Evolutionary conservation across 2,797 vertebrate genomes (phyloP), one percentile per base, ranked within the genome.

Genomic region (Mionectes olivaceus): DNA sequence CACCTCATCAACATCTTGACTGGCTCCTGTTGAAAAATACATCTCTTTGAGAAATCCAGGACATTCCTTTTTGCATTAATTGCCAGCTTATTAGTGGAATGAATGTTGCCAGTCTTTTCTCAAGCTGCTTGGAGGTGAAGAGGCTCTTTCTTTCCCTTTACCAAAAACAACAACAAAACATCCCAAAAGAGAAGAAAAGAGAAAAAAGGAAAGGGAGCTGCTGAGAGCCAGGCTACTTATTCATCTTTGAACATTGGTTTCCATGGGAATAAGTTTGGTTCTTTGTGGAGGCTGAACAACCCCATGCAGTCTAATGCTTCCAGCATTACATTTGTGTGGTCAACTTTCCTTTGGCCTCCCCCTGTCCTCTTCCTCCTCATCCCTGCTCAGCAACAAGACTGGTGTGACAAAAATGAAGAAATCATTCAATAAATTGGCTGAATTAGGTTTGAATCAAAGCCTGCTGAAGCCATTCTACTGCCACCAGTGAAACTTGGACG

Each of bases 231-330:
- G 88, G 73, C 90, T 84, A 71, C 70, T 83, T 96, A 93, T 97
- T 97, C 96, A 96, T 96, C 30, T 75, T 86, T 4, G 22, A 91
- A 94, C 90, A 71, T 9, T 85, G 89, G 98, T 98, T 97, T 97
- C 98, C 89, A 98, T 98, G 97, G 98, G 96, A 97, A 98, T 97
- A 69, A 81, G 96, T 86, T 97, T 83, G 37, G 52, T 64, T 94
- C 97, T 96, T 97, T 97, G 97, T 97, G 95, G 24, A 97, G 94
- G 52, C 53, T 57, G 77, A 90, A 94, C 87, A 74, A n/a, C 92
- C 78, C 87, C 96, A 81, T 39, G 50, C 32, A 90, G 71, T 32
- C 96, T 87, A 91, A 93, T 81, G 89, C 92, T 81, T 94, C 94
- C 43, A 70, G 77, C 52, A 82, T 85, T 88, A 96, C 87, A 28